These are phyloP conservation scores for Leptosomus discolor DNA, from an alignment of 2,113 vertebrate species.

Conservation along the genomic window DNA sequence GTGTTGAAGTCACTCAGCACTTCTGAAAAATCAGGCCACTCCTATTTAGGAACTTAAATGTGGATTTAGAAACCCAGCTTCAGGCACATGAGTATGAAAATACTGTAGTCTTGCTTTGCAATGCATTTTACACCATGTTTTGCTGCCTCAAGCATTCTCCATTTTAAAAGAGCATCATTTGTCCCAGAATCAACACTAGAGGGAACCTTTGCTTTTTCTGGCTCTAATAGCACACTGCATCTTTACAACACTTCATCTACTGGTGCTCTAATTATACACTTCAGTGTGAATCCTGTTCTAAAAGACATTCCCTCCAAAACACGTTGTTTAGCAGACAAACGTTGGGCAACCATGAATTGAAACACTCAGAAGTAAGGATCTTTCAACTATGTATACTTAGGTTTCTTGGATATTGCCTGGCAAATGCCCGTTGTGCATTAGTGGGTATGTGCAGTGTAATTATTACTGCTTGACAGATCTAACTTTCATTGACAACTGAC, in stretches of 20 bases:
- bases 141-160: background rate
- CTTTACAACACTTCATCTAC: background rate
- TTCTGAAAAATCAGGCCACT: background rate
- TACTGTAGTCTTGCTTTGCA: background rate
- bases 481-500: background rate
- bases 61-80: background rate
- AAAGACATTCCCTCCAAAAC: background rate
- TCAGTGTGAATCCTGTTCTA: background rate
- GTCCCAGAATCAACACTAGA: constrained; percentile 19
- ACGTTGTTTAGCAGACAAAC: background rate
- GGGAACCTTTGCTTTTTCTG: constrained; percentile 47
- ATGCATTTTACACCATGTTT: background rate
- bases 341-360: background rate
- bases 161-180: background rate
- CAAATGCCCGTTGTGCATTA: background rate
- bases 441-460: background rate
- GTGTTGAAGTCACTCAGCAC: background rate
- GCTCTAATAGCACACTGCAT: background rate
- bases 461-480: background rate
- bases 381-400: background rate
- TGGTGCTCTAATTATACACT: background rate
- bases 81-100: background rate
- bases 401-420: background rate
- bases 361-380: background rate
- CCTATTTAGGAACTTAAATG: background rate